Base-by-base conservation (phyloP, 2,888 invertebrate species). In the Leptinotarsa tumamoca region DNA sequence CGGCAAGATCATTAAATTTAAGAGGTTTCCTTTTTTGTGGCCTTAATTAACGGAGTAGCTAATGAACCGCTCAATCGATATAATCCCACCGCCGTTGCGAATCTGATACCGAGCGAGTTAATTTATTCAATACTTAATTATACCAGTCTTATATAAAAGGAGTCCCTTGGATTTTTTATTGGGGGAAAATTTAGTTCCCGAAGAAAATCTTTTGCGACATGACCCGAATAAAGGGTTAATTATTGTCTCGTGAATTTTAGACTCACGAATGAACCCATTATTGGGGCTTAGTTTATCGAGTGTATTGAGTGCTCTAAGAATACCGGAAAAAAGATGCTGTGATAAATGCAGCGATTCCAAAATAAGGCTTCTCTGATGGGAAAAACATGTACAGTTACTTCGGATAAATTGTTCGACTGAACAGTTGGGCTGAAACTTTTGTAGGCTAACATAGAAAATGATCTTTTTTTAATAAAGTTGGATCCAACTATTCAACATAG, bases 31-130 rank as follows among this genome's bases (percentile, higher is more conserved):
- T 82, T 83, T 84, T 82, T 83, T 83, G 70, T 21, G 21, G 58
- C 83, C 84, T 86, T 86, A 87, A 87, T 87, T 87, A 87, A 86
- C 83, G 85, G 84, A 84, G 84, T 82, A 86, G 85, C 86, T 86
- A 87, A 87, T 87, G 86, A 87, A 87, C 87, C 84, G 85, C 86
- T 86, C 86, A 86, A 87, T 87, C 87, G 87, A 86, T 87, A 85
- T 86, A 87, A 86, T 86, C 87, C 85, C 81, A 83, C 85, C 84
- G 84, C 84, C 85, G 85, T 84, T 84, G 85, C 83, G 85, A 85
- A 86, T 86, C 86, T 86, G 86, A 86, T 86, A 86, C 85, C 84
- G 83, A 80, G 81, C 83, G 82, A 86, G 85, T 85, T 86, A 87
- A 87, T 87, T 87, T 87, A 87, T 87, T 86, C 87, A 86, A 86